Percentiles rank a stretch among this genome's conserved stretches.
phyloP scores from a whole-genome alignment of 1,140 invertebrate genomes.

The Drosophila melanogaster region DNA sequence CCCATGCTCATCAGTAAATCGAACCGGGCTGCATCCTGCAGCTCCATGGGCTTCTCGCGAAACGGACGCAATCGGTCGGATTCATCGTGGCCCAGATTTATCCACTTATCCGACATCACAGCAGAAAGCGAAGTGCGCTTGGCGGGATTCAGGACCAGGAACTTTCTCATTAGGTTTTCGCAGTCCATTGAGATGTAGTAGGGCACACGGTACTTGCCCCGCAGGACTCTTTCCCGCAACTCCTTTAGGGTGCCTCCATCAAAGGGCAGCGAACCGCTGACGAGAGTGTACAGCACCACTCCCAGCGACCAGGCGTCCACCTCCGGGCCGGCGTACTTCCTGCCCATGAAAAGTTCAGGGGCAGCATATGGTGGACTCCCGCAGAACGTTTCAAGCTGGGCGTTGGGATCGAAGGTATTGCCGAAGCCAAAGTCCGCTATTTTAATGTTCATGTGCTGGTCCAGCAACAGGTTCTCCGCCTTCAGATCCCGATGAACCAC shows the following conservation, averaged over 20 bases:
- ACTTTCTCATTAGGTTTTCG: conserved; percentile 99
- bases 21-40: conserved; percentile 84
- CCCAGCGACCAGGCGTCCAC: conserved; percentile 99
- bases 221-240: conserved; percentile 97
- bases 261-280: conserved; percentile 99
- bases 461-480: conserved; percentile 99
- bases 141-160: conserved; percentile 98
- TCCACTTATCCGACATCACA: conserved; percentile 99
- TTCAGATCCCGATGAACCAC: conserved; percentile 98
- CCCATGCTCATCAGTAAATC: conserved; percentile 96
- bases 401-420: conserved; percentile 99
- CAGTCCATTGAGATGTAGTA: conserved; percentile 99
- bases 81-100: conserved; percentile 99
- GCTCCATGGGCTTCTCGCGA: conserved; percentile 87
- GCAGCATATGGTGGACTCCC: conserved; percentile 99
- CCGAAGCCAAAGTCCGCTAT: conserved; percentile 99
- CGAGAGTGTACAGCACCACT: conserved; percentile 99
- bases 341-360: conserved; percentile 99
- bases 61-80: conserved; percentile 97
- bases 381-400: conserved; percentile 99
- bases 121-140: conserved; percentile 98
- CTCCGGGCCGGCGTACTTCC: conserved; percentile 99
- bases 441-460: conserved; percentile 99
- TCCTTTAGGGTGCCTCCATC: conserved; percentile 99
- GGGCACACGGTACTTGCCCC: conserved; percentile 99